Conservation (phyloP, 2,888 invertebrate genomes). For the Baronia brevicornis region DNA sequence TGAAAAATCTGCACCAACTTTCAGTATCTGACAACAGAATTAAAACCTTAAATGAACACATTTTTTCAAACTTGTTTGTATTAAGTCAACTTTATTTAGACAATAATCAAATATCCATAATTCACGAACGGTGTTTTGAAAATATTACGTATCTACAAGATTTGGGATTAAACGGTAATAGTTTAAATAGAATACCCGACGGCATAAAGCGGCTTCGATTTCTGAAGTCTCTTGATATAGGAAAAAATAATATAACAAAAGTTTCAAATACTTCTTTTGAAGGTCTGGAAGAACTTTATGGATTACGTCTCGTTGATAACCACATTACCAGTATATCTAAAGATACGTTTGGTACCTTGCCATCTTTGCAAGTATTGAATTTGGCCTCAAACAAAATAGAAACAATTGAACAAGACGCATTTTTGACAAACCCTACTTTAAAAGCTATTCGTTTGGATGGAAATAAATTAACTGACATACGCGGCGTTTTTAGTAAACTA, state of each 20-base stretch:
- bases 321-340: slow-evolving; percentile 82
- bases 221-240: slow-evolving; percentile 85
- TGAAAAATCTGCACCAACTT: slow-evolving; percentile 84
- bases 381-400: slow-evolving; percentile 86
- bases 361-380: slow-evolving; percentile 85
- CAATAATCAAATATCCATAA: slow-evolving; percentile 79
- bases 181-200: slow-evolving; percentile 78
- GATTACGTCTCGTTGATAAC: slow-evolving; percentile 87
- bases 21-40: slow-evolving; percentile 83
- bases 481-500: slow-evolving; percentile 83
- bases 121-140: slow-evolving; percentile 82
- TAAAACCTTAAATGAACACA: slow-evolving; percentile 78
- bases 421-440: slow-evolving; percentile 82
- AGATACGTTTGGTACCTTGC: slow-evolving; percentile 82
- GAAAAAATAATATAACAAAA: slow-evolving; percentile 84
- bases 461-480: slow-evolving; percentile 84
- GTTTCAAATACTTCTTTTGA: slow-evolving; percentile 84
- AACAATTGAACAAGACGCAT: slow-evolving; percentile 84
- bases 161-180: slow-evolving; percentile 84
- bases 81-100: slow-evolving; percentile 83
- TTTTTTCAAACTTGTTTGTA: slow-evolving; percentile 83
- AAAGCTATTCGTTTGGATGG: slow-evolving; percentile 86
- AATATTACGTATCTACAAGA: slow-evolving; percentile 87
- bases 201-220: slow-evolving; percentile 80
- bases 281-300: slow-evolving; percentile 83